Base-by-base conservation (phyloP, 2,113 vertebrate species). In the Gila orcuttii region DNA sequence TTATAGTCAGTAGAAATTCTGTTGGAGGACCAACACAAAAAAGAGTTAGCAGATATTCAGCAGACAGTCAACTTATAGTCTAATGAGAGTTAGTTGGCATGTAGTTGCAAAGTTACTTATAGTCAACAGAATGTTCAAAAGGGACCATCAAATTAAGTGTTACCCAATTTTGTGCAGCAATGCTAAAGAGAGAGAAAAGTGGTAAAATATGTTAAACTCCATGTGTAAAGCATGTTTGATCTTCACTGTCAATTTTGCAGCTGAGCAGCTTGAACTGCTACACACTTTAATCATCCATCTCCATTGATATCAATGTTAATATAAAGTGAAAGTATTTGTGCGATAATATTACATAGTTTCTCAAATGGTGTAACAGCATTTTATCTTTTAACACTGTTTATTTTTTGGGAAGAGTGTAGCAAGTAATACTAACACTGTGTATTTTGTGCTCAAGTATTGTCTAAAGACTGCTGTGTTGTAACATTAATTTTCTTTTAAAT, bases 351-450 rank as follows among this genome's bases (percentile, higher is more conserved):
- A 39, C 36, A 79, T 33, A 21, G 21, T 42, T 45, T 47, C 3
- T 42, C 9, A 12, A 45, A 25, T 50, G 13, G 45, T 79, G 9
- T 8, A 25, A 8, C 31, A 79, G 57, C 77, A 42, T 62, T 79
- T 13, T 79, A 23, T 79, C 23, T 60, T 36, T 39, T 62, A 39
- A 39, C 13, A n/a, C 7, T 79, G 11, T 78, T 36, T 57, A 6
- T 13, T 78, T 23, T 6, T n/a, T 60, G 0, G 36, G 36, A 60
- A 23, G 33, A 57, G 3, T 57, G 76, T 78, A 78, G 77, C 77
- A 25, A 39, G 33, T 79, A n/a, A 79, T 25, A 79, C 57, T 62
- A 59, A 78, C 31, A 59, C 31, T 77, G 28, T 57, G 57, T 39
- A 25, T 42, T 60, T 39, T 62, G 77, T 79, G 77, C 21, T 60